Conservation (phyloP, 2,888 invertebrate species). For the Dryococelus australis region DNA sequence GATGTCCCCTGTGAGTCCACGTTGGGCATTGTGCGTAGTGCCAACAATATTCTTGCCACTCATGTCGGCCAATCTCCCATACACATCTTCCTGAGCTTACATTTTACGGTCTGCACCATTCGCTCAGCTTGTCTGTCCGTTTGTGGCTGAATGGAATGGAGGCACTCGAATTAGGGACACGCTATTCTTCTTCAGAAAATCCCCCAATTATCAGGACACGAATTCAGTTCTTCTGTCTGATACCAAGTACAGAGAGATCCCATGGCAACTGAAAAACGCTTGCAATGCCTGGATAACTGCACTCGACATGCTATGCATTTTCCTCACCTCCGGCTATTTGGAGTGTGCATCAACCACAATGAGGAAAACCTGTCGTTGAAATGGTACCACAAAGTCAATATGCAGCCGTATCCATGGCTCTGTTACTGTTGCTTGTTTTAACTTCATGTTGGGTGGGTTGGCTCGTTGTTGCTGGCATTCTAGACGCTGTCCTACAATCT, state of each 20-base stretch:
- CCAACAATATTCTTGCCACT: too few relatives aligned
- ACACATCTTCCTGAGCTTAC: neutral
- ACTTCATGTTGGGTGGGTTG: neutral
- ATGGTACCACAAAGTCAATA: neutral
- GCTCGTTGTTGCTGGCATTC: neutral
- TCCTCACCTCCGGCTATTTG: neutral
- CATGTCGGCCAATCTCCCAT: too few relatives aligned
- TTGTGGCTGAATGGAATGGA: neutral
- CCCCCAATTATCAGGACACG: neutral
- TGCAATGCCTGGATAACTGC: neutral
- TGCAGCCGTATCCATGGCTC: neutral
- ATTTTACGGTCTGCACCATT: neutral
- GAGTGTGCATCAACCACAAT: neutral
- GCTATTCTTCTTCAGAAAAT: neutral
- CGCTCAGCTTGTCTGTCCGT: neutral
- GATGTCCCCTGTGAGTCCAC: too few relatives aligned
- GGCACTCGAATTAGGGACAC: neutral
- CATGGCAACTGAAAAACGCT: neutral
- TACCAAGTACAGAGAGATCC: neutral
- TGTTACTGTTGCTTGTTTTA: neutral
- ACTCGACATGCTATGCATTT: neutral
- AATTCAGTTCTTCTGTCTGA: neutral
- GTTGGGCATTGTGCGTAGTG: too few relatives aligned
- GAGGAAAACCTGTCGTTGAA: neutral
- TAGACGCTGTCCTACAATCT: neutral